Evolutionary conservation across 2,113 vertebrate species (phyloP), one percentile per base, ranked within the genome.

Genomic region (Bos indicus): DNA sequence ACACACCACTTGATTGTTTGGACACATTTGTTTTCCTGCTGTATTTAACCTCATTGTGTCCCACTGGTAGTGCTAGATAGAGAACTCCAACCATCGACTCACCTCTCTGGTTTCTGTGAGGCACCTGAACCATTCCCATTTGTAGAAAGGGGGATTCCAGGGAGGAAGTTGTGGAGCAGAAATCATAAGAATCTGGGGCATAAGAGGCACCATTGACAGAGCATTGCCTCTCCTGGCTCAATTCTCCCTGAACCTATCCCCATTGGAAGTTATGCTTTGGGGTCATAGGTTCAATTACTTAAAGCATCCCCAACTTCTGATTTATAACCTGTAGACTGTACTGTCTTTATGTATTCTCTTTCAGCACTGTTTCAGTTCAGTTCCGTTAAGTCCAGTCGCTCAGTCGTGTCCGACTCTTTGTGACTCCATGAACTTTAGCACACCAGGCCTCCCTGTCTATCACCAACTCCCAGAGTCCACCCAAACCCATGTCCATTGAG

Each of bases 371-470:
- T 67, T 64, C 60, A 64, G 60, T 33, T 33, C 28, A 60, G 59
- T 60, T 60, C 60, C 33, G 60, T 64, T 33, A 14, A 62, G 30
- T 62, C 6, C 60, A 64, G 30, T 16, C 7, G 3, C 30, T 64
- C 30, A 64, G 60, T 16, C 60, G 0, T 33, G 14, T 64, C 14
- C 0, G 0, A 33, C 30, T 64, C 60, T 64, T 64, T 64, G 60
- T 0, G 0, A 64, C 60, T 3, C 30, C 30, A 33, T 16, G 60
- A 62, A 62, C 30, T 0, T 0, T 14, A 62, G 60, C 60, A 62
- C 14, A 7, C 28, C 30, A 62, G 60, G 60, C 60, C 30, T 64
- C 60, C 60, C 6, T 33, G 60, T 64, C 60, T 0, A 1, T 62
- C 60, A 16, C 60, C 28, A 33, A 7, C 28, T 33, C 28, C 60